A percentile compares a stretch with the other conserved stretches of the same genome.
Conservation (phyloP, 1,140 invertebrate species). For the Hycleus cichorii region DNA sequence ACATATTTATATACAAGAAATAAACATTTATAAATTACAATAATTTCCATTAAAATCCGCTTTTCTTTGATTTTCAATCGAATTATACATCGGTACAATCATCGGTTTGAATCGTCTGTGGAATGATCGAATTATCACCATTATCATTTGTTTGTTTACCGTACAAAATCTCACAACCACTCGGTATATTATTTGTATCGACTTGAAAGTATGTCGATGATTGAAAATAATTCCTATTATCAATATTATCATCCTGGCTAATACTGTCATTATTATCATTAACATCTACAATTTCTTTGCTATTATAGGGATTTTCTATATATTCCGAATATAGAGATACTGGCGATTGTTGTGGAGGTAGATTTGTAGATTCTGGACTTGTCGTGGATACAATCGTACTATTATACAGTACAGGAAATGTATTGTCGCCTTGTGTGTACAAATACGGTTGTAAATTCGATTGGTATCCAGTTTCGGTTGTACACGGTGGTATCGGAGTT, state of each 20-base stretch:
- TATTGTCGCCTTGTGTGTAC: slow-evolving; percentile 19
- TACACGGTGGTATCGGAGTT: slow-evolving; percentile 43
- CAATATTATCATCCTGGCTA: background rate
- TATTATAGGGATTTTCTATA: slow-evolving; percentile 46
- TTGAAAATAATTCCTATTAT: slow-evolving; percentile 26
- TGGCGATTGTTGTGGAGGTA: slow-evolving; percentile 23
- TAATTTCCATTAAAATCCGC: too few relatives aligned
- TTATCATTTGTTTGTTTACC: slow-evolving; percentile 22
- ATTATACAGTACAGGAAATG: slow-evolving; percentile 24
- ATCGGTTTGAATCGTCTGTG: too few relatives aligned
- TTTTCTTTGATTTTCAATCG: too few relatives aligned
- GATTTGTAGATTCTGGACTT: background rate
- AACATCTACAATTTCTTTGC: slow-evolving; percentile 9
- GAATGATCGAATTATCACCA: too few relatives aligned
- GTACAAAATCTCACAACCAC: slow-evolving; percentile 51
- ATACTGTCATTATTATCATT: slow-evolving; percentile 9
- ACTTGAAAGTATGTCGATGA: slow-evolving; percentile 50
- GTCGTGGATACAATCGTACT: slow-evolving; percentile 1
- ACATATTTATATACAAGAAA: too few relatives aligned
- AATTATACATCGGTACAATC: too few relatives aligned
- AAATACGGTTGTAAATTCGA: slow-evolving; percentile 1
- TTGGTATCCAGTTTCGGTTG: slow-evolving; percentile 20
- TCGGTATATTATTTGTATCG: slow-evolving; percentile 42
- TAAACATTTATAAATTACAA: too few relatives aligned
- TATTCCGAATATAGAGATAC: slow-evolving; percentile 46